A percentile compares a stretch with the other conserved stretches of the same genome.
Conservation (phyloP, 2,888 invertebrate genomes). For the Bhutanitis thaidina region DNA sequence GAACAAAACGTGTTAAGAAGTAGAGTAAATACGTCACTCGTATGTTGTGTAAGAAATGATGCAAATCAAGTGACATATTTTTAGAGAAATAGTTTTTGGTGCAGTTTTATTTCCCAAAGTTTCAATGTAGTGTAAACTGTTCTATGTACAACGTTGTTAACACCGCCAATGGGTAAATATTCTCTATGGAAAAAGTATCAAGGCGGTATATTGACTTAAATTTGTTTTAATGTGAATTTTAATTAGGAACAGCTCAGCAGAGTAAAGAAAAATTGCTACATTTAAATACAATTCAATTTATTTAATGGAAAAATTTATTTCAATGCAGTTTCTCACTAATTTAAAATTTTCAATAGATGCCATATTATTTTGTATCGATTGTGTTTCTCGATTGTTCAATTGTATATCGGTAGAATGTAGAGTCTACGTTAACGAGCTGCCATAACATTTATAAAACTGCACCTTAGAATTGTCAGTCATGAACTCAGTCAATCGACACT, state of each 20-base stretch:
- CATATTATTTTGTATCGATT: neutral
- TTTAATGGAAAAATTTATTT: too few relatives aligned
- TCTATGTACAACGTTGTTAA: neutral
- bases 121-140: neutral
- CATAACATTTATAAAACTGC: slow-evolving; percentile 52
- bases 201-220: neutral
- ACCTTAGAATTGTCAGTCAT: slow-evolving; percentile 47
- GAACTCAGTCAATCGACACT: slow-evolving; percentile 55
- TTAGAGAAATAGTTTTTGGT: slow-evolving; percentile 29
- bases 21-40: slow-evolving; percentile 29
- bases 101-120: slow-evolving; percentile 44
- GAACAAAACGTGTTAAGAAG: slow-evolving; percentile 37
- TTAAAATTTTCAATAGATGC: too few relatives aligned
- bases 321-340: too few relatives aligned
- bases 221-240: neutral
- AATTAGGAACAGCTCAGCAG: neutral
- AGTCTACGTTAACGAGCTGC: neutral
- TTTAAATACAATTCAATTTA: too few relatives aligned
- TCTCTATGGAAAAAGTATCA: neutral
- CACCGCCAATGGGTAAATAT: neutral
- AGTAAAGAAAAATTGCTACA: too few relatives aligned
- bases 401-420: too few relatives aligned
- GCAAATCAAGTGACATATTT: slow-evolving; percentile 4
- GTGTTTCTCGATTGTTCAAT: neutral
- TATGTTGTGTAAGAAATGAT: slow-evolving; percentile 28